phyloP scores from a whole-genome alignment of 2,797 vertebrate species.

The Cirrhinus mrigala region DNA sequence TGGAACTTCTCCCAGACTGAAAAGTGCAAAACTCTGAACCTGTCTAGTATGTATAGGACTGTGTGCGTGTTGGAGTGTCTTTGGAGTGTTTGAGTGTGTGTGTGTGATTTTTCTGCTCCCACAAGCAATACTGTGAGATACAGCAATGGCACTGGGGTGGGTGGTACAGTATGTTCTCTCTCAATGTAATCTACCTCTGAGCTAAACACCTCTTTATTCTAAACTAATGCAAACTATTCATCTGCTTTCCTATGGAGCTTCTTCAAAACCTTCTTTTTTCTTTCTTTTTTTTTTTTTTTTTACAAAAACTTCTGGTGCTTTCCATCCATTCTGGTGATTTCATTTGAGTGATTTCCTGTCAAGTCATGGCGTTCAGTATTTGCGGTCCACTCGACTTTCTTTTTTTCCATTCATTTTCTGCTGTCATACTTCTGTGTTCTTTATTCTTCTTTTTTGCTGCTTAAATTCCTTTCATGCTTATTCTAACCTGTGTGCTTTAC shows the following conservation, averaged over 20 bases:
- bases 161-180: slow-evolving; percentile 17
- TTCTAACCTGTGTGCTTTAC: slow-evolving; percentile 1
- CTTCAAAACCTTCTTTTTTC: not conserved
- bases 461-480: slow-evolving; percentile 1
- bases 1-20: slow-evolving; percentile 26
- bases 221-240: not conserved
- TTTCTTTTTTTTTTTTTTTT: not conserved
- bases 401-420: not conserved
- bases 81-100: slow-evolving; percentile 32
- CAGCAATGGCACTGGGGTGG: slow-evolving; percentile 50
- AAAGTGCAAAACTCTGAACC: slow-evolving; percentile 12
- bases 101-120: slow-evolving; percentile 28
- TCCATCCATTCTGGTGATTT: not conserved
- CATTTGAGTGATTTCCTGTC: not conserved
- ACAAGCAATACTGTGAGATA: slow-evolving; percentile 49
- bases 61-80: slow-evolving; percentile 32
- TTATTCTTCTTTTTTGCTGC: not conserved
- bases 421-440: not conserved
- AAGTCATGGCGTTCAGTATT: not conserved
- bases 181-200: slow-evolving; percentile 55
- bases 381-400: not conserved
- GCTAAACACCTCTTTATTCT: slow-evolving; percentile 14
- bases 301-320: not conserved
- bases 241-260: not conserved
- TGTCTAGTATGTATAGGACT: slow-evolving; percentile 22